Evolutionary conservation across 1,140 invertebrate species (phyloP), one percentile per base, ranked within the genome.

Genomic region (Pomacea maculata): DNA sequence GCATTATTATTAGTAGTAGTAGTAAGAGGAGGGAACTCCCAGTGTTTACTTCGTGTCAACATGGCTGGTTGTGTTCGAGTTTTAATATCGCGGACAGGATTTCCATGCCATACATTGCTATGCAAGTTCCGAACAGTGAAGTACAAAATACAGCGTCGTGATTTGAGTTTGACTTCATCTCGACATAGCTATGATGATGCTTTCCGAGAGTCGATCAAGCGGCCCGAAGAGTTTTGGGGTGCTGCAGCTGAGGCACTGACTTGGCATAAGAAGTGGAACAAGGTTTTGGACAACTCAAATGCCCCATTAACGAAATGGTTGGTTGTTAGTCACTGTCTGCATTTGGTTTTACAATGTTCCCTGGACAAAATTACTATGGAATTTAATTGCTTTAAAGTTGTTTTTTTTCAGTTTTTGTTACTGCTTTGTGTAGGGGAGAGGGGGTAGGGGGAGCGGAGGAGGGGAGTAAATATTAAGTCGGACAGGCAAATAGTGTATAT

Each of bases 291-390:
- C 86, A 94, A 96, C 85, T 94, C 93, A 19, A 94, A 96, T 86
- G 93, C 94, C 34, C 96, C 2, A 25, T 97, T 97, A 85, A 96
- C 96, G 15, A 96, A 96, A 94, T 98, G 97, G 97, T 96, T 93
- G 92, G 75, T 72, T 64, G 64, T 25, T 12, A 75, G 65, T 25
- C 11, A 79, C 5, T 21, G 21, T 6, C 6, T 54, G 25, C 54
- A 45, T 19, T 67, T 73, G 2, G 17, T 17, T 21, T 15, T 5
- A 29, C 45, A 45, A 19, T 45, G 4, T 34, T 19, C 17, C 75
- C 19, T 77, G 64, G 55, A 10, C 21, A 45, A 63, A 57, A 10
- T 25, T 73, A 19, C 25, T 61, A 10, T 6, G 55, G 19, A 29
- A 70, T 74, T 29, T 74, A 11, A 34, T 45, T 34, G 5, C 25